Percentiles rank a stretch among this genome's conserved stretches.
These are phyloP conservation scores for Cataglyphis hispanica DNA, from an alignment of 1,140 invertebrate species.

Conservation along the genomic window DNA sequence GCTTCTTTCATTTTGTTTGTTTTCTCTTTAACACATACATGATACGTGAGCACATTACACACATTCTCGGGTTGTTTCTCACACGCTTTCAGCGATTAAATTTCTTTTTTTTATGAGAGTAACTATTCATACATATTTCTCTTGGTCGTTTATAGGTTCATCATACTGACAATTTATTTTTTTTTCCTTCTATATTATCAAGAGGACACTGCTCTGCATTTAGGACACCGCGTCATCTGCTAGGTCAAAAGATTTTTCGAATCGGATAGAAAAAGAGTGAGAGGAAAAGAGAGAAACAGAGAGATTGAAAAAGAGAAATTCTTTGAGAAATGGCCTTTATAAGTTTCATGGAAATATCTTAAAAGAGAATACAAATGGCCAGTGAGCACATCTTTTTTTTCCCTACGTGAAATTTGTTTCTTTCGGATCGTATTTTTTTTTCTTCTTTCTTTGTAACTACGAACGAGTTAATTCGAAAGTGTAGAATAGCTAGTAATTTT, in stretches of 20 bases:
- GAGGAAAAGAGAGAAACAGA: conserved; percentile 15
- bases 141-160: conserved; percentile 44
- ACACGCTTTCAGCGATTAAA: conserved; percentile 8
- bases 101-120: background rate
- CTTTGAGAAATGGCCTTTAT: conserved; percentile 53
- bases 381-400: conserved; percentile 67
- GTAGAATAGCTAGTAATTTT: background rate
- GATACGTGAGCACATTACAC: conserved; percentile 33
- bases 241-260: conserved; percentile 69
- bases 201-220: conserved; percentile 59
- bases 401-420: conserved; percentile 21
- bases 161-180: conserved; percentile 58
- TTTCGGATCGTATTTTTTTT: background rate
- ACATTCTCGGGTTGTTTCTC: conserved; percentile 12
- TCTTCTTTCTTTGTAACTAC: background rate
- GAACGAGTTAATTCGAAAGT: background rate
- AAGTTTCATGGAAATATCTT: conserved; percentile 56
- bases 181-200: conserved; percentile 64
- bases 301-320: conserved; percentile 16
- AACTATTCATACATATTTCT: conserved; percentile 23
- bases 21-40: conserved; percentile 56
- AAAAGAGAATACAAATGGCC: conserved; percentile 35
- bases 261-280: conserved; percentile 38
- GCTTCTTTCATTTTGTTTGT: conserved; percentile 76
- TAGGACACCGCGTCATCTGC: conserved; percentile 63